Base-by-base conservation (phyloP, 2,797 vertebrate genomes). In the Pampus argenteus region DNA sequence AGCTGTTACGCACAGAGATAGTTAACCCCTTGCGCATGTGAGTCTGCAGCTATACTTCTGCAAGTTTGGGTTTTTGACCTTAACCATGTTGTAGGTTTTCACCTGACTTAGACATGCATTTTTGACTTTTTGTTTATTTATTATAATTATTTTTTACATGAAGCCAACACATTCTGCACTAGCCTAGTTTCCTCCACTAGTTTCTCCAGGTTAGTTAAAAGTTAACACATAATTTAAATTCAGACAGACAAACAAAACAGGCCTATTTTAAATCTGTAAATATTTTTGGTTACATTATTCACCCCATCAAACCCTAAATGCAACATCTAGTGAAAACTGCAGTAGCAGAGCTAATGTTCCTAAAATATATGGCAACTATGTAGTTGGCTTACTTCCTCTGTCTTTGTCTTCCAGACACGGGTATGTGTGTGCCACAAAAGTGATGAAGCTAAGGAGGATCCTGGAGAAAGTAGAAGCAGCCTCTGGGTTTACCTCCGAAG, bases 1-100 rank as follows among this genome's bases (percentile, higher is more conserved):
- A 97, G 79, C 94, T 99, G 20, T 86, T 99, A 40, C 94, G 98
- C 83, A 99, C 98, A 45, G 98, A 99, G 88, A 99, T 99, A 63
- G 98, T 99, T 71, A 99, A 99, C 90, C 98, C 98, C 52, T 93
- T 99, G 83, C 96, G 98, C 91, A 99, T 99, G 98, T 99, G 93
- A 95, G 97, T 94, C 50, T 5, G 11, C 42, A 17, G 9, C 8
- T 29, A 13, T 4, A 52, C 40, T 44, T 44, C n/a, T n/a, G n/a
- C n/a, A n/a, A n/a, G n/a, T n/a, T 18, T 18, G 17, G 40, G 14
- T 48, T 29, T 67, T 48, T 74, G 15, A 54, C 15, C 22, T 34
- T 20, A 2, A n/a, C 31, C 17, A 25, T 8, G 28, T 13, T 14
- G 10, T 40, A 3, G 17, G 13, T 23, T 50, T 66, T 59, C 9